A percentile compares a stretch with the other conserved stretches of the same genome.
phyloP scores from a whole-genome alignment of 2,113 vertebrate species.

The Haliaeetus leucogaster region DNA sequence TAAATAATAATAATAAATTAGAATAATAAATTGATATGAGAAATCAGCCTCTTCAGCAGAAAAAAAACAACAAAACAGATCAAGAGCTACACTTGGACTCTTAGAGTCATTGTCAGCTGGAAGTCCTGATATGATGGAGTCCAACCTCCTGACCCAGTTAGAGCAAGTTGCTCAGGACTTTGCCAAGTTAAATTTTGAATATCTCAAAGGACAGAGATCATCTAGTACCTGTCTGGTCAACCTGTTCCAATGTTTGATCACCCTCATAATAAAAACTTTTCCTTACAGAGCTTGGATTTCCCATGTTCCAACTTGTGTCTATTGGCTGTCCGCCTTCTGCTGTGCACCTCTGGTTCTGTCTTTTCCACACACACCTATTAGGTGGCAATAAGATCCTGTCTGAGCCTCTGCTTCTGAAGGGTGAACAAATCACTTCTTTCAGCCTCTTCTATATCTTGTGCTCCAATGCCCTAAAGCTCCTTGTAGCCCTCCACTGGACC shows the following conservation, averaged over 20 bases:
- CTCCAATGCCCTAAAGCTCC: not conserved
- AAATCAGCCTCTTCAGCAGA: not conserved
- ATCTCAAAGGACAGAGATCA: not conserved
- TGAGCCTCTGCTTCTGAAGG: not conserved
- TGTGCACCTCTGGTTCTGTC: not conserved
- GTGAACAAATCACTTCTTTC: not conserved
- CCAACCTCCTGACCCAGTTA: too few species aligned
- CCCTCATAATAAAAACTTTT: not conserved
- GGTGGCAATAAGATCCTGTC: not conserved
- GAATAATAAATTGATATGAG: not conserved
- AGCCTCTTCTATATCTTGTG: not conserved
- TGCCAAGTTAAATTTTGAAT: not conserved
- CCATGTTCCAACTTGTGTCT: not conserved
- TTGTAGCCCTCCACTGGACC: not conserved
- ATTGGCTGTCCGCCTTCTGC: not conserved
- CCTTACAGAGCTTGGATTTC: not conserved
- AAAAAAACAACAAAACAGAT: not conserved
- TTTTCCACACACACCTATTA: not conserved
- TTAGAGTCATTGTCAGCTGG: not conserved
- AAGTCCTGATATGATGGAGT: not conserved
- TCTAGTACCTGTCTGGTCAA: not conserved
- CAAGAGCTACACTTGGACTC: not conserved
- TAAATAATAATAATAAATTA: not conserved
- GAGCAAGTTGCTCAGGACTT: not conserved
- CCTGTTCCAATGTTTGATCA: not conserved